Evolutionary conservation across 2,113 vertebrate genomes (phyloP).

Genomic region (Gasterosteus aculeatus): DNA sequence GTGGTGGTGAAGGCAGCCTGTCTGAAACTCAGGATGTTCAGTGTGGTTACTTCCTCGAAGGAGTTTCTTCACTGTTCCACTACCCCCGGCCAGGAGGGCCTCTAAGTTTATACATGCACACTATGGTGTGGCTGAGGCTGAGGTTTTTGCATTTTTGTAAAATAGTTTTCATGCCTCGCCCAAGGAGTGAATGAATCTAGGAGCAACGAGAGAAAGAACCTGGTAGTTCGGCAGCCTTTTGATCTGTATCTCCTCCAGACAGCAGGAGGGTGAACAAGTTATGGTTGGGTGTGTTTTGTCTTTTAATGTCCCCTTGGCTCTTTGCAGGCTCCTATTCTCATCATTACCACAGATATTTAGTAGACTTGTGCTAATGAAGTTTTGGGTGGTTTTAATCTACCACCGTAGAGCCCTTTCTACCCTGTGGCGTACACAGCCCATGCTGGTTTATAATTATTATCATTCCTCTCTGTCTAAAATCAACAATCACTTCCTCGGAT

Average conservation of each 20-base stretch:
- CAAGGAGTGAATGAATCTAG: not conserved
- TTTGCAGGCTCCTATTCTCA: not conserved
- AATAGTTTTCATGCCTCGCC: not conserved
- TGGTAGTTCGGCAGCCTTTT: not conserved
- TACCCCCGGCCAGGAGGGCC: not conserved
- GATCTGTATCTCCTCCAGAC: not conserved
- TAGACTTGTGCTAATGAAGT: not conserved
- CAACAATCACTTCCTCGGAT: too few relatives aligned
- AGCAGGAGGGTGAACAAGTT: not conserved
- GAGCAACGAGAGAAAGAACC: not conserved
- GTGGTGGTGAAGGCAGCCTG: conserved; percentile 26
- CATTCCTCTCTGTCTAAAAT: too few relatives aligned
- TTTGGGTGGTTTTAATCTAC: not conserved
- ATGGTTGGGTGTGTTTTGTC: not conserved
- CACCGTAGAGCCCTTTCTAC: not conserved
- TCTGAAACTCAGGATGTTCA: conserved; percentile 32
- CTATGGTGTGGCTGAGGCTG: not conserved
- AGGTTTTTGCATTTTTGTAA: not conserved
- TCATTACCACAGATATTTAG: not conserved
- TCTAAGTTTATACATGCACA: not conserved
- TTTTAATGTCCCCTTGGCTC: not conserved
- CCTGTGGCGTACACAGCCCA: not conserved
- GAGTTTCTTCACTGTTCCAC: conserved; percentile 9
- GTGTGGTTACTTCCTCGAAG: conserved; percentile 18
- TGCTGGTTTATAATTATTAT: not conserved